Evolutionary conservation across 2,888 invertebrate species (phyloP).

Genomic region (Xestobium rufovillosum): DNA sequence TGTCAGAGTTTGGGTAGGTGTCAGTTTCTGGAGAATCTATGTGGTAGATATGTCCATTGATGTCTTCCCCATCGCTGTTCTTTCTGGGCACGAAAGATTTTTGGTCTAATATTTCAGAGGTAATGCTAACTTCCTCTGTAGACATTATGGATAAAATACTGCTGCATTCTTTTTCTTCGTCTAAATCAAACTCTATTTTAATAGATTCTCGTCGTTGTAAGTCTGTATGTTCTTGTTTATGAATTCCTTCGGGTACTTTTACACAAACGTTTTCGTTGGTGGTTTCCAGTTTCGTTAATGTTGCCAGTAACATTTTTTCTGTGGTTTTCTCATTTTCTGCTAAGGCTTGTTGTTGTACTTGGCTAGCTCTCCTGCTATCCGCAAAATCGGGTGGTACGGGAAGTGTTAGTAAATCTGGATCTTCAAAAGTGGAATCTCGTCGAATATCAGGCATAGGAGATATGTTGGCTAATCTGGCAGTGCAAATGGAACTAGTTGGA

Average conservation of each 20-base stretch:
- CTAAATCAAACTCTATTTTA: slow-evolving; percentile 38
- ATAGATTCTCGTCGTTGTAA: slow-evolving; percentile 34
- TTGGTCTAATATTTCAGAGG: slow-evolving; percentile 56
- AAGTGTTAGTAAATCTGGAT: slow-evolving; percentile 46
- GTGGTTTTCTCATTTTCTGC: slow-evolving; percentile 23
- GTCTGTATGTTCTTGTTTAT: slow-evolving; percentile 29
- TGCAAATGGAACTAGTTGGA: slow-evolving; percentile 43
- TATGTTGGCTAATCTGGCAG: slow-evolving; percentile 50
- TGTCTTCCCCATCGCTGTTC: slow-evolving; percentile 44
- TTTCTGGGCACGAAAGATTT: slow-evolving; percentile 41
- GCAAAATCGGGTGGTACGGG: slow-evolving; percentile 79
- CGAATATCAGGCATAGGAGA: slow-evolving; percentile 60
- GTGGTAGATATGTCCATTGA: slow-evolving; percentile 58
- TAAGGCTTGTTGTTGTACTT: slow-evolving; percentile 30
- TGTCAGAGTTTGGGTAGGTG: slow-evolving; percentile 61
- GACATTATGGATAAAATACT: slow-evolving; percentile 57
- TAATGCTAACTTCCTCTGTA: slow-evolving; percentile 65
- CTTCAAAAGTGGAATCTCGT: slow-evolving; percentile 54
- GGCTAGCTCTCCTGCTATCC: slow-evolving; percentile 65
- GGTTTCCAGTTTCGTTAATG: slow-evolving; percentile 34
- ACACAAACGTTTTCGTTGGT: slow-evolving; percentile 40
- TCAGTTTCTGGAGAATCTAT: slow-evolving; percentile 83
- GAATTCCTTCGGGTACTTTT: slow-evolving; percentile 18
- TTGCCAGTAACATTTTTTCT: slow-evolving; percentile 33
- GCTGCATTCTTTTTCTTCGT: slow-evolving; percentile 51